Percentiles rank a stretch among this genome's conserved stretches.
Evolutionary conservation across 2,888 invertebrate genomes (phyloP).

Genomic region (Diploptera punctata): DNA sequence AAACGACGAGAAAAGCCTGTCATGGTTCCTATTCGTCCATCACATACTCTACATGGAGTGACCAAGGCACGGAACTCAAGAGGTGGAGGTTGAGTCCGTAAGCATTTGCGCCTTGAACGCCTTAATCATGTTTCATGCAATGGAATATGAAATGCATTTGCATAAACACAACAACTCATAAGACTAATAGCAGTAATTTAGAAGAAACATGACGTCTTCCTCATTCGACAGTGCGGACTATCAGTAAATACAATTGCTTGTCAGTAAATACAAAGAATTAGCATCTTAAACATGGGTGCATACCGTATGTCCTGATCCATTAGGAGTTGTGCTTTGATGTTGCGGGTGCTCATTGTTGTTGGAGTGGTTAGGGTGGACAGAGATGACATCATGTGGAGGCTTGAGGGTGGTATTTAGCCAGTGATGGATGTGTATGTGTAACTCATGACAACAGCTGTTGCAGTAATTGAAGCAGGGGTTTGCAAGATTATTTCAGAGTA

Average conservation of each 20-base stretch:
- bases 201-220: no score
- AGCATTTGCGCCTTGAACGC: no score
- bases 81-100: no score
- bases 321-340: slow-evolving; percentile 22
- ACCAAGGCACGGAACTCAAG: no score
- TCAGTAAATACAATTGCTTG: no score
- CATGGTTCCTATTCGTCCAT: no score
- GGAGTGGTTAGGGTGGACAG: background rate
- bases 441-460: slow-evolving; percentile 23
- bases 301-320: background rate
- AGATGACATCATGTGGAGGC: slow-evolving; percentile 24
- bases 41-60: no score
- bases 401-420: slow-evolving; percentile 11
- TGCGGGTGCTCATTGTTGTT: slow-evolving; percentile 15
- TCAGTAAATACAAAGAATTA: background rate
- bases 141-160: no score
- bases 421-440: slow-evolving; percentile 11
- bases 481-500: slow-evolving; percentile 28
- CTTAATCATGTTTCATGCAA: no score
- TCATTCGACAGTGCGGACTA: background rate
- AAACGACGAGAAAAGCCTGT: no score
- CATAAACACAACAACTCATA: no score
- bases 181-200: no score
- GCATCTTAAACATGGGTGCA: background rate
- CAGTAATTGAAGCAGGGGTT: slow-evolving; percentile 22